Base-by-base conservation (phyloP, 2,113 vertebrate genomes). In the Corythoichthys haematopterus region DNA sequence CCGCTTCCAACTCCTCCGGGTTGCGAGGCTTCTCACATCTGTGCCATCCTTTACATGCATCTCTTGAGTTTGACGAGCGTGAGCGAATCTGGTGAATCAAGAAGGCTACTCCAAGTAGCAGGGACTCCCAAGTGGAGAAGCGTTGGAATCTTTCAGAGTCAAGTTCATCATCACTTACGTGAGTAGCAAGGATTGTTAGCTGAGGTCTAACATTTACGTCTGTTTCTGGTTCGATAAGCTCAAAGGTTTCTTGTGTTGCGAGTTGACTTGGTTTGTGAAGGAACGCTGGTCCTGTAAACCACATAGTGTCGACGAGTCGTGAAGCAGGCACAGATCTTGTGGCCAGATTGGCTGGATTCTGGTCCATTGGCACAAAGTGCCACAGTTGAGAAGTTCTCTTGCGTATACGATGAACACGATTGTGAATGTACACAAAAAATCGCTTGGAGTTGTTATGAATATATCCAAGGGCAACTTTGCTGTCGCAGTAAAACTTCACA, bases 251-350 rank as follows among this genome's bases (percentile, higher is more conserved):
- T 0, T 63, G 13, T 3, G 2, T 10, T 14, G 72, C 46, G 2
- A 43, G 0, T 4, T 8, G 3, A 12, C 1, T 15, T 8, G 16
- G 59, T 13, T 68, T 65, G 36, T 67, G 15, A 11, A 71, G 51
- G 51, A 71, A 69, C 1, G 53, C 52, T 9, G 72, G 77, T 20
- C 65, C 64, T 1, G 2, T 70, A 10, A 80, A 62, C 73, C 66
- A 72, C 3, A 47, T 66, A 0, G 51, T 64, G 5, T 64, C 6
- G 0, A 3, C 52, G 0, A 76, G 66, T 2, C n/a, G 60, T 20
- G 64, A 53, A 12, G 71, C 68, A 20, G 59, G 16, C 0, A 71
- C 52, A 7, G 65, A 70, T 2, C 55, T 55, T 13, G 61, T 65
- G 3, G 70, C 35, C 4, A 64, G 3, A 33, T 79, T 40, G 36